Percentiles rank a stretch among this genome's conserved stretches.
phyloP scores from a whole-genome alignment of 2,113 vertebrate genomes.

The Columbina picui region DNA sequence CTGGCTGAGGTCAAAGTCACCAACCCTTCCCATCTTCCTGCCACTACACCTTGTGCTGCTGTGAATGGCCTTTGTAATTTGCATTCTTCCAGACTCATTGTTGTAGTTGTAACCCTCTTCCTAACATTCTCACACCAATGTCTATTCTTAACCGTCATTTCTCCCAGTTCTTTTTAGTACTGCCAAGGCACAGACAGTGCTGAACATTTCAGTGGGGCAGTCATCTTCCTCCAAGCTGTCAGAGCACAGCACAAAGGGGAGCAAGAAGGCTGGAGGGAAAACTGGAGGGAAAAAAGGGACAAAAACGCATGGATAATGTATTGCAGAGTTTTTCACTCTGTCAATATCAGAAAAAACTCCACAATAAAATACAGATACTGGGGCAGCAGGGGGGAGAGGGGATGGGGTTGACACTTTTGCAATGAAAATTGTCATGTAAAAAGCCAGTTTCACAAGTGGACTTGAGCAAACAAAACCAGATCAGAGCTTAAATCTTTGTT shows the following conservation, averaged over 20 bases:
- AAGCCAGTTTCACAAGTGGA: background rate
- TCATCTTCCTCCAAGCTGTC: background rate
- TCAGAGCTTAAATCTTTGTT: background rate
- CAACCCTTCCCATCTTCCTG: background rate
- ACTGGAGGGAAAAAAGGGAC: background rate
- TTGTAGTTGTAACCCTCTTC: background rate
- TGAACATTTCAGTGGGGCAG: background rate
- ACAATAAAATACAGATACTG: background rate
- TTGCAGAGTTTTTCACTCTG: background rate
- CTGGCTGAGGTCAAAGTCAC: background rate
- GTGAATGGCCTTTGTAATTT: background rate
- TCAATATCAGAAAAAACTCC: background rate
- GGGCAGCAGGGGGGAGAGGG: fast-evolving
- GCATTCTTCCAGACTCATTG: background rate
- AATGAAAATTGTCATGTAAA: background rate
- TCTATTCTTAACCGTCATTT: background rate
- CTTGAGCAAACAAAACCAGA: background rate
- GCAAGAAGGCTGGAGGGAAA: background rate
- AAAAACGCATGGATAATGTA: background rate
- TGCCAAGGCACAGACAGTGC: background rate
- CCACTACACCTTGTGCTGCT: background rate
- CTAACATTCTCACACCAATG: background rate
- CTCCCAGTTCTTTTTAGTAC: background rate
- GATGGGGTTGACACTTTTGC: background rate
- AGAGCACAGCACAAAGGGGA: background rate